Percentiles rank a stretch among this genome's conserved stretches.
These are phyloP conservation scores for Strongylocentrotus purpuratus DNA, from an alignment of 35 echinoderm and acorn worm genomes.

Conservation along the genomic window DNA sequence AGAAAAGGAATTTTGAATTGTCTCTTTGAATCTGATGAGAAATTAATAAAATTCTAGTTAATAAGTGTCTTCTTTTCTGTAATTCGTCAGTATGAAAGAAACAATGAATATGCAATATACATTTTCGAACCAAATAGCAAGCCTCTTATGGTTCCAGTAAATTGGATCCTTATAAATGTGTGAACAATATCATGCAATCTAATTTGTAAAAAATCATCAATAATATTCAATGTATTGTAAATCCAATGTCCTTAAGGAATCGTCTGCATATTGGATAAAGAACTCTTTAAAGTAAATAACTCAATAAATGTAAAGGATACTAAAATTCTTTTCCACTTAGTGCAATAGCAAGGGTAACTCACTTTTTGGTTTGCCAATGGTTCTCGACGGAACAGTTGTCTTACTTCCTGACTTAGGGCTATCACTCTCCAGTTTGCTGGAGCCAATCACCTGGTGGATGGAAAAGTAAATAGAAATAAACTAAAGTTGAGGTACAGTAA, in stretches of 20 bases:
- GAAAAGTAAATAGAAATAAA: not conserved
- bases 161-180: no score
- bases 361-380: not conserved
- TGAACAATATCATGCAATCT: no score
- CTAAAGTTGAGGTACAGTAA: no score
- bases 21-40: not conserved
- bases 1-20: not conserved
- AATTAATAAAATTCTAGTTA: not conserved
- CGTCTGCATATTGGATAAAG: not conserved
- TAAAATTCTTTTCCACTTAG: not conserved
- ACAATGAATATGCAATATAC: not conserved
- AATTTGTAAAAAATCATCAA: no score
- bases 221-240: no score
- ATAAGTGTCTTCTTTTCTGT: not conserved
- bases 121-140: not conserved
- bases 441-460: constrained; percentile 13
- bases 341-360: not conserved
- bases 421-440: not conserved
- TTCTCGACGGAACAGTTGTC: not conserved
- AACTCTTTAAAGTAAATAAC: not conserved
- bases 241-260: not conserved
- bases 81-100: not conserved
- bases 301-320: not conserved
- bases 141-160: no score
- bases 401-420: not conserved